These are phyloP conservation scores for Phragmatobia fuliginosa DNA, from an alignment of 2,888 invertebrate genomes.

Conservation along the genomic window DNA sequence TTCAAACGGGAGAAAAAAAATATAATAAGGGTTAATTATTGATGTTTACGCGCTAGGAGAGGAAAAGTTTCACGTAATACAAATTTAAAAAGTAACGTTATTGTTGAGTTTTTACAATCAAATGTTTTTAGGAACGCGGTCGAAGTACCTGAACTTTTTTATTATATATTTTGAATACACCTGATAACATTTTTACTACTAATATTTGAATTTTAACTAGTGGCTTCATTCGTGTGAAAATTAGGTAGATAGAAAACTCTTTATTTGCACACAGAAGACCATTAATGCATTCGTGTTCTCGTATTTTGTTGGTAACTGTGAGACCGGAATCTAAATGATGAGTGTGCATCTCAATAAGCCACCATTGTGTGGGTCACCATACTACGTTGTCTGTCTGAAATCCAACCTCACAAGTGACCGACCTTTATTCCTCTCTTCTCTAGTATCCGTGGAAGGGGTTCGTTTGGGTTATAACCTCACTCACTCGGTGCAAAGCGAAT, in stretches of 20 bases:
- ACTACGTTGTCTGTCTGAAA: too few relatives aligned
- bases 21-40: constrained; percentile 13
- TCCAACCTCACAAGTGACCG: too few relatives aligned
- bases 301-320: too few relatives aligned
- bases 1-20: neutral
- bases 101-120: neutral
- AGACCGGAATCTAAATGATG: too few relatives aligned
- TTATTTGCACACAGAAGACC: too few relatives aligned
- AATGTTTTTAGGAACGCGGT: neutral
- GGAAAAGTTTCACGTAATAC: constrained; percentile 11
- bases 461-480: neutral
- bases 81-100: constrained; percentile 14
- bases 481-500: too few relatives aligned
- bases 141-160: neutral
- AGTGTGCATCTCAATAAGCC: too few relatives aligned
- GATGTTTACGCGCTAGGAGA: constrained; percentile 2
- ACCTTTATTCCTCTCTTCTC: neutral
- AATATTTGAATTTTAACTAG: neutral
- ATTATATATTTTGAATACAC: neutral
- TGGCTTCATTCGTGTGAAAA: neutral
- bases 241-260: too few relatives aligned
- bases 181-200: too few relatives aligned
- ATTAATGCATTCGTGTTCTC: too few relatives aligned
- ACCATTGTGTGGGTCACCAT: too few relatives aligned
- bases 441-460: neutral